Evolutionary conservation across 2,797 vertebrate species (phyloP).

Genomic region (Onychomys torridus): DNA sequence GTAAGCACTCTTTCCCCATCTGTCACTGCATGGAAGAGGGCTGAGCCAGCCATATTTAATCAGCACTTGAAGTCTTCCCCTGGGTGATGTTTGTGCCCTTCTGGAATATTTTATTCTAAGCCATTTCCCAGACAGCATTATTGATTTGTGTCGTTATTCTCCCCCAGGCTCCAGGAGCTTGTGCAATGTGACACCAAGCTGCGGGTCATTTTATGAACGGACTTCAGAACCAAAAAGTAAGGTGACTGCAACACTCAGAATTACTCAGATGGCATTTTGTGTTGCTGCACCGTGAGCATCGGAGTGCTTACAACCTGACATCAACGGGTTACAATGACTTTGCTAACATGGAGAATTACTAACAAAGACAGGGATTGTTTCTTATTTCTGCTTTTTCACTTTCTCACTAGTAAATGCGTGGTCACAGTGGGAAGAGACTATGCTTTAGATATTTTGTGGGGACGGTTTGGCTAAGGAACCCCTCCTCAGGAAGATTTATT

Average conservation of each 20-base stretch:
- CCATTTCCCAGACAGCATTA: constrained; percentile 82
- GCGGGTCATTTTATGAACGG: constrained; percentile 35
- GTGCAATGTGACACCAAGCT: constrained; percentile 69
- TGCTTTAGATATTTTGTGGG: constrained; percentile 45
- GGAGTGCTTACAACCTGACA: background rate
- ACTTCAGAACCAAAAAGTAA: background rate
- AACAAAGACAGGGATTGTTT: background rate
- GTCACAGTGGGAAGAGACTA: constrained; percentile 34
- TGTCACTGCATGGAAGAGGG: constrained; percentile 75
- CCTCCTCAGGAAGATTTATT: constrained; percentile 60
- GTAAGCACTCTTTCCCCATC: constrained; percentile 78
- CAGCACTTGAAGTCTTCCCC: constrained; percentile 78
- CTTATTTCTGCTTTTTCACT: constrained; percentile 62
- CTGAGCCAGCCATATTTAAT: constrained; percentile 84
- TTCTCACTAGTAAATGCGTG: constrained; percentile 46
- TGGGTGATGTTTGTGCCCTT: constrained; percentile 78
- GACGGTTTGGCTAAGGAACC: constrained; percentile 61
- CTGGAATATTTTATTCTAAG: constrained; percentile 83
- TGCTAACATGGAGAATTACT: constrained; percentile 5
- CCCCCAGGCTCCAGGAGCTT: constrained; percentile 60
- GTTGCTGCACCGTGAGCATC: background rate
- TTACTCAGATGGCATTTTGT: background rate
- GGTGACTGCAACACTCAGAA: constrained; percentile 38
- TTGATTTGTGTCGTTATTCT: constrained; percentile 81
- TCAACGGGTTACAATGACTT: constrained; percentile 8